Evolutionary conservation across 2,113 vertebrate genomes (phyloP), one percentile per base, ranked within the genome.

Genomic region (Gopherus flavomarginatus): DNA sequence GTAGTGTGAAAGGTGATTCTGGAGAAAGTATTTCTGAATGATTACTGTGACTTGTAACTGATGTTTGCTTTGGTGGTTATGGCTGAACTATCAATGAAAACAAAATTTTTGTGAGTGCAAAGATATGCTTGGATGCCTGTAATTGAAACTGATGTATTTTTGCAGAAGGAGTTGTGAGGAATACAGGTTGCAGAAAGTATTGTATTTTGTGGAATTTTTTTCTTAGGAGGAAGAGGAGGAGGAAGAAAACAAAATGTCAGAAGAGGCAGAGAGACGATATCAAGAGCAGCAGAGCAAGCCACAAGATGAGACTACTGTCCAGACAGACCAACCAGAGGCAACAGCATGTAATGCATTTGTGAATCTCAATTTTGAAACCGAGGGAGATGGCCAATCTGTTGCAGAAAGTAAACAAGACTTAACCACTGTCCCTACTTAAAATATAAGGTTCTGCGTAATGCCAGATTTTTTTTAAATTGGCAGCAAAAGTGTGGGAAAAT

Each of bases 181-280:
- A 52, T 52, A 2, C 24, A 87, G 84, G 35, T 69, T 65, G 47
- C 22, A 27, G 14, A 13, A 79, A 10, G 27, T 42, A 29, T 8
- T 84, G 65, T 53, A 94, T 79, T n/a, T 59, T 75, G 65, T 1
- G 1, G 86, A 81, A 52, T 94, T 88, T 26, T 50, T 11, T 96
- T 79, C 97, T 69, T 97, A 99, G 99, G 99, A 98, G 75, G 99
- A 99, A 90, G 99, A 99, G 24, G 99, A 99, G 42, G 98, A 98
- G 6, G 98, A 99, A 94, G 99, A 99, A 96, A 99, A 98, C 93
- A 98, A 97, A 29, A 98, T 99, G 98, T 99, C 99, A 38, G 99
- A 99, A 96, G 99, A 98, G 98, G 99, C 99, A 5, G 99, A 99
- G 95, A 98, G 97, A 85, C 97, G 97, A 69, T 99, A 98, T 49